phyloP scores from a whole-genome alignment of 2,797 vertebrate genomes.

The Dendrocincla tyrannina region DNA sequence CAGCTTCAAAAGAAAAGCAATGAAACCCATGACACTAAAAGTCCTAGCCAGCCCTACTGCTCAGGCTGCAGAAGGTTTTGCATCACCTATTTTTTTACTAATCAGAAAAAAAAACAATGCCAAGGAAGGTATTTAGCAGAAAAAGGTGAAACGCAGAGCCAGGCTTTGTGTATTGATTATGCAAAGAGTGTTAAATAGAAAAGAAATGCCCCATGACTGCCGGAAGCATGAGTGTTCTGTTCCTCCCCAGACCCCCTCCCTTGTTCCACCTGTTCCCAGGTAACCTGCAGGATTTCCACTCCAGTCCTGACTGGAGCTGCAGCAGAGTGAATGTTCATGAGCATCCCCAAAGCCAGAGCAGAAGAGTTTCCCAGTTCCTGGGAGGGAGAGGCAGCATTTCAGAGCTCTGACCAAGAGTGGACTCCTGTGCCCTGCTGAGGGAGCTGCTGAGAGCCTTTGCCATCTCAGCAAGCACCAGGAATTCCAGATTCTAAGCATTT shows the following conservation, averaged over 20 bases:
- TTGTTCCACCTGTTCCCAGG: not conserved
- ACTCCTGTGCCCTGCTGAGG: not conserved
- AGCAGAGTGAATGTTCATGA: not conserved
- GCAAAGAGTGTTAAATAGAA: not conserved
- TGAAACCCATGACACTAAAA: not conserved
- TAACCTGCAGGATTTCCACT: not conserved
- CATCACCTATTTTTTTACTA: not conserved
- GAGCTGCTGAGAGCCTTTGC: not conserved
- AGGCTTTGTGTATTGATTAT: not conserved
- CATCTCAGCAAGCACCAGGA: conserved; percentile 38
- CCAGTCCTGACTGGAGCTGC: not conserved
- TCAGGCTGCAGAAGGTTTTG: not conserved
- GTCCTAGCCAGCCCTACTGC: not conserved
- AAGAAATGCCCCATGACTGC: not conserved
- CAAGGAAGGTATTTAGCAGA: not conserved
- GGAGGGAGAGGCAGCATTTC: not conserved
- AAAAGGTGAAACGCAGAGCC: not conserved
- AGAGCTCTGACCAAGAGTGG: not conserved
- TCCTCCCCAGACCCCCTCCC: not conserved
- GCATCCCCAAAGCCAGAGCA: not conserved
- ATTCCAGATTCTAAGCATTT: not conserved
- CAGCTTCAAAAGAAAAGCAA: not conserved
- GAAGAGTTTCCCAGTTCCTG: not conserved
- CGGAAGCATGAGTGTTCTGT: not conserved
- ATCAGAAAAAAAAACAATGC: not conserved